A percentile compares a stretch with the other conserved stretches of the same genome.
These are phyloP conservation scores for Anableps anableps DNA, from an alignment of 2,797 vertebrate species.

Conservation along the genomic window DNA sequence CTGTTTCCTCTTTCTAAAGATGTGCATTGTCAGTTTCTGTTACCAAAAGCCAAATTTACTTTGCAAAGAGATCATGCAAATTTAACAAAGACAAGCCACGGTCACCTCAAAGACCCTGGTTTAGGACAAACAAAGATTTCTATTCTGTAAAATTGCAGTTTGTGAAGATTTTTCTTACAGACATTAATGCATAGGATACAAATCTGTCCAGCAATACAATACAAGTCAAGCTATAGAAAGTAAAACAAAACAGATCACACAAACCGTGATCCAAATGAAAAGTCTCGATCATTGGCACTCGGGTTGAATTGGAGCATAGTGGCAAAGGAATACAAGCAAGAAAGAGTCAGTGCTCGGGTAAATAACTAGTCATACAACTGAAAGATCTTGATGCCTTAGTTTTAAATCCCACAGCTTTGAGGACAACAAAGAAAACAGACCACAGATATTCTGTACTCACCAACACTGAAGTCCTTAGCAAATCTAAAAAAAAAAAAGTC, in stretches of 20 bases:
- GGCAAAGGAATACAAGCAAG: background rate
- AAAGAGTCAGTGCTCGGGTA: slow-evolving; percentile 3
- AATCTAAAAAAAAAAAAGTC: slow-evolving; percentile 54
- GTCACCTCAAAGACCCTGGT: slow-evolving; percentile 19
- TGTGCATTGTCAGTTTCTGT: background rate
- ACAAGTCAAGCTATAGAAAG: slow-evolving; percentile 61
- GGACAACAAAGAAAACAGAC: slow-evolving; percentile 45
- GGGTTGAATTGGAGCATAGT: slow-evolving; percentile 32
- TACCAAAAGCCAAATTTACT: slow-evolving; percentile 2
- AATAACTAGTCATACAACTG: slow-evolving; percentile 40
- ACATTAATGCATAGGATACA: slow-evolving; percentile 75
- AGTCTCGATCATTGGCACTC: slow-evolving; percentile 71
- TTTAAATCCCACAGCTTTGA: slow-evolving; percentile 41
- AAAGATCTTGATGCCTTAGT: slow-evolving; percentile 31
- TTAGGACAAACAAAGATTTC: background rate
- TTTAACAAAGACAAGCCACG: slow-evolving; percentile 14
- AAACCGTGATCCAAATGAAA: slow-evolving; percentile 56
- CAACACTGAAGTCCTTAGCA: slow-evolving; percentile 62
- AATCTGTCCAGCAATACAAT: slow-evolving; percentile 64
- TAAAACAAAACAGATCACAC: slow-evolving; percentile 30
- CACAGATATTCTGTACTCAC: slow-evolving; percentile 58
- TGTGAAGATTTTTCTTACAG: slow-evolving; percentile 49
- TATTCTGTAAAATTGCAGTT: background rate
- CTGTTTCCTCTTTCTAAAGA: background rate
- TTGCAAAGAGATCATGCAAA: slow-evolving; percentile 25